A percentile compares a stretch with the other conserved stretches of the same genome.
Evolutionary conservation across 2,113 vertebrate genomes (phyloP).

Genomic region (Romanogobio albipinnatus): DNA sequence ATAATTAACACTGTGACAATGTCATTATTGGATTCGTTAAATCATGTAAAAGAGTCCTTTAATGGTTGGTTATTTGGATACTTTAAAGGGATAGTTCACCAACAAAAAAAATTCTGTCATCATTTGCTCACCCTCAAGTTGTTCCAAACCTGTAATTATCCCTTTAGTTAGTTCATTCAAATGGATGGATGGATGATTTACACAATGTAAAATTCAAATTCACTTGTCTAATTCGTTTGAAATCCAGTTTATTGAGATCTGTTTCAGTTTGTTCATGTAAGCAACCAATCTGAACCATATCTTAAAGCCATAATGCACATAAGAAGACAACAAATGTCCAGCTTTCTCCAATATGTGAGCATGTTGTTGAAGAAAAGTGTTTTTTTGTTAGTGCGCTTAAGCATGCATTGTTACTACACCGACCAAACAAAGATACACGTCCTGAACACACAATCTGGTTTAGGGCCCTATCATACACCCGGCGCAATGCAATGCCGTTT

Average conservation of each 20-base stretch:
- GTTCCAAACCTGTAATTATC: too few species aligned
- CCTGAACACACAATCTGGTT: constrained; percentile 15
- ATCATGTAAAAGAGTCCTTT: too few species aligned
- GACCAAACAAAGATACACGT: too few species aligned
- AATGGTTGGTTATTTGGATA: not conserved
- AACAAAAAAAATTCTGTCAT: too few species aligned
- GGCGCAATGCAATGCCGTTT: too few species aligned
- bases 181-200: too few species aligned
- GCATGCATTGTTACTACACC: not conserved
- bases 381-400: not conserved
- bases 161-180: too few species aligned
- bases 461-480: not conserved
- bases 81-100: too few species aligned
- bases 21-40: too few species aligned
- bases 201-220: not conserved
- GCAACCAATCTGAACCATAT: not conserved
- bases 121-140: too few species aligned
- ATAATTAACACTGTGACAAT: too few species aligned
- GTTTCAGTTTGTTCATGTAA: not conserved
- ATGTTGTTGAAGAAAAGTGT: not conserved
- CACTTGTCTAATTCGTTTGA: not conserved
- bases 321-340: not conserved
- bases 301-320: not conserved
- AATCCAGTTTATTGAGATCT: not conserved
- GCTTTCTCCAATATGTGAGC: not conserved